Evolutionary conservation across 2,113 vertebrate species (phyloP).

Genomic region (Gadus chalcogrammus): DNA sequence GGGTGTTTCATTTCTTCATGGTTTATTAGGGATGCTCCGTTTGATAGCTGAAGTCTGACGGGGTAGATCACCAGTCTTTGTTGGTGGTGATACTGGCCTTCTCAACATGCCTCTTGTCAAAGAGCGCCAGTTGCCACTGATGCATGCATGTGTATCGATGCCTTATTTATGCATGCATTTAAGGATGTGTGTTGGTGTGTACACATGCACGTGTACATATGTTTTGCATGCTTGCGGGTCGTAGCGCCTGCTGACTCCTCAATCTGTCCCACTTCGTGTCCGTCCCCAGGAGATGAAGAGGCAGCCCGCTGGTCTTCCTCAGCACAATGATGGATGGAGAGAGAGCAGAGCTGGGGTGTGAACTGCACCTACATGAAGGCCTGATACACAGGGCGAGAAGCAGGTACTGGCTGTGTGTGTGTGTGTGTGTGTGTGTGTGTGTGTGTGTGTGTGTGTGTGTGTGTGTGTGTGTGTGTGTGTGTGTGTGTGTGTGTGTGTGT

Average conservation of each 20-base stretch:
- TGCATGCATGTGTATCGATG: not conserved
- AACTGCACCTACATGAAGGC: conserved; percentile 56
- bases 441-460: not conserved
- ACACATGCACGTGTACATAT: not conserved
- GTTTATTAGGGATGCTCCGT: not conserved
- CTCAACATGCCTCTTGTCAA: too few relatives aligned
- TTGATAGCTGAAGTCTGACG: conserved; percentile 20
- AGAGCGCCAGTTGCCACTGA: too few relatives aligned
- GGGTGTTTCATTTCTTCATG: not conserved
- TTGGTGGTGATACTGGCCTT: not conserved
- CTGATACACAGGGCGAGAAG: conserved; percentile 48
- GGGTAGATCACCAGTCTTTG: not conserved
- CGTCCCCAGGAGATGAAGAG: conserved; percentile 59
- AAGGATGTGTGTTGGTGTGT: not conserved
- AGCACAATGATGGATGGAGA: conserved; percentile 42
- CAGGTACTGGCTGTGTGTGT: conserved; percentile 30
- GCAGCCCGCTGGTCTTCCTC: conserved; percentile 26
- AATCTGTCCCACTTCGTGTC: not conserved
- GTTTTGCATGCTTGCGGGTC: not conserved
- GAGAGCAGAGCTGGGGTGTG: conserved; percentile 45
- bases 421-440: conserved; percentile 23
- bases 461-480: conserved; percentile 6
- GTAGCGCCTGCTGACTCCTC: not conserved
- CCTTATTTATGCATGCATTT: not conserved
- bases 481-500: conserved; percentile 2